Conservation (phyloP, 2,113 vertebrate species). For the Rhodinocichla rosea region DNA sequence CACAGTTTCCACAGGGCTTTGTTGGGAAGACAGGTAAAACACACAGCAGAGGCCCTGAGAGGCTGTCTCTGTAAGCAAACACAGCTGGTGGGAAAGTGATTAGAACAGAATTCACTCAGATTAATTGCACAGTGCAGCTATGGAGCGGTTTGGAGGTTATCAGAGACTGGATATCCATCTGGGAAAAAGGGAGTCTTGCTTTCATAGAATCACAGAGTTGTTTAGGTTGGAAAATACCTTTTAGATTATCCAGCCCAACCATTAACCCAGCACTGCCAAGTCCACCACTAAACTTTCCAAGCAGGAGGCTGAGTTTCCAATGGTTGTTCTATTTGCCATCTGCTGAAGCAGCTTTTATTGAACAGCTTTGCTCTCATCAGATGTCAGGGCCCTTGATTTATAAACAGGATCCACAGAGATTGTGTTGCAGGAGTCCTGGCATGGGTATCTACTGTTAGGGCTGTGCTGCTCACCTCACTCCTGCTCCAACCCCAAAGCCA, state of each 20-base stretch:
- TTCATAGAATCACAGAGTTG: background rate
- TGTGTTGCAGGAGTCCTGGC: background rate
- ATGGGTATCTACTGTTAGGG: background rate
- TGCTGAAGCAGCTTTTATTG: conserved; percentile 15
- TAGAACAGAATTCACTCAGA: background rate
- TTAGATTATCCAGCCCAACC: background rate
- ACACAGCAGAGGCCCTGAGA: background rate
- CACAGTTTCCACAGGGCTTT: background rate
- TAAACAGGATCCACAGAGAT: background rate
- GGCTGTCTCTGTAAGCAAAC: background rate
- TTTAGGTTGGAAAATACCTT: background rate
- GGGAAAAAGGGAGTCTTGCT: background rate
- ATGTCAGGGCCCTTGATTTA: conserved; percentile 26
- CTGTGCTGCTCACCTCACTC: background rate
- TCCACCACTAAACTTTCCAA: background rate
- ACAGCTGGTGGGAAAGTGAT: background rate
- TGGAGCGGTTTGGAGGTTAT: background rate
- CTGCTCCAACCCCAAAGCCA: background rate
- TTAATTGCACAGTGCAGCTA: background rate
- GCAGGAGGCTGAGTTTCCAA: background rate
- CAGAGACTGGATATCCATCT: background rate
- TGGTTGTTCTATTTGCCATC: background rate
- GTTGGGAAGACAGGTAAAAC: background rate
- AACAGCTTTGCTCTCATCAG: conserved; percentile 2
- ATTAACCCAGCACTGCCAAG: background rate